Evolutionary conservation across 2,888 invertebrate genomes (phyloP), one percentile per base, ranked within the genome.

Genomic region (Vanessa cardui): DNA sequence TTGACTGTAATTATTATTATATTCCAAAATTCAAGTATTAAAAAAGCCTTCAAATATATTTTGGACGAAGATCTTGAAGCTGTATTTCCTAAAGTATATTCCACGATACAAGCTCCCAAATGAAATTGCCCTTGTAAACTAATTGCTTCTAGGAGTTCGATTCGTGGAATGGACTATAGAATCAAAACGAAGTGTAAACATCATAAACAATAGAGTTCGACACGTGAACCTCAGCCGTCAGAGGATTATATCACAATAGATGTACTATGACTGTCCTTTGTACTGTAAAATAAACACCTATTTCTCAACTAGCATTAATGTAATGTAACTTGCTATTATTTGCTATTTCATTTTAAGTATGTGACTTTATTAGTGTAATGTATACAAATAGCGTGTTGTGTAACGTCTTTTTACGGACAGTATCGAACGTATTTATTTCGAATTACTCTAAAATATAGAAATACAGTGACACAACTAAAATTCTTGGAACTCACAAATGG

Each of bases 181-280:
- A 26, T 1, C 0, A 26, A 26, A 26, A 26, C 26, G 26, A 54
- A 54, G n/a, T 31, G 80, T 80, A 83, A 86, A 85, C 83, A 82
- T 67, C 54, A 62, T 72, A 80, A 77, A 85, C 84, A 85, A 86
- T 83, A 79, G 39, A 21, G 58, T 49, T 39, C 58, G 68, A 59
- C 52, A 62, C 64, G 62, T 59, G 59, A 56, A 68, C 62, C 33
- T 47, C 44, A 62, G 58, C 49, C 69, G 64, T 54, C n/a, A 46
- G 61, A 31, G 47, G 33, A 18, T 47, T 49, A 46, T 62, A 59
- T 47, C 60, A 71, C 68, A 68, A 71, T 65, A 63, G 58, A 45
- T 62, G n/a, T n/a, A n/a, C n/a, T n/a, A n/a, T n/a, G n/a, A 26
- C 44, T n/a, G 47, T 56, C 63, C 61, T 66, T 67, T 74, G 78